Base-by-base conservation (phyloP, 2,888 invertebrate species). In the Heliconius erato region DNA sequence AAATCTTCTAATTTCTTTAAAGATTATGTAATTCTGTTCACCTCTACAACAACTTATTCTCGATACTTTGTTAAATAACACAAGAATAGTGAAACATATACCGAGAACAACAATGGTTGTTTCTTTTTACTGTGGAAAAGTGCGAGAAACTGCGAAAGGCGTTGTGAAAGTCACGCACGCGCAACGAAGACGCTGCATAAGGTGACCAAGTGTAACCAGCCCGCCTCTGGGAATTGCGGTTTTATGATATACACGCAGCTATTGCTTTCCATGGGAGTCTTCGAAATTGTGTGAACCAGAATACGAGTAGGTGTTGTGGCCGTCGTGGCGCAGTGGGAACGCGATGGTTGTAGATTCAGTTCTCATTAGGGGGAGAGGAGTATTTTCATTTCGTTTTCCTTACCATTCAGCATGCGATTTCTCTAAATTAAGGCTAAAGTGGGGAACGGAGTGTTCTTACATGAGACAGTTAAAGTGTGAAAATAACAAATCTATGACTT, bases 131-230 rank as follows among this genome's bases (percentile, higher is more conserved):
- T 88, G 89, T 90, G 90, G 91, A 91, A 92, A 91, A 89, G 87
- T 87, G 87, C 87, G 87, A 91, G 91, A 92, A 91, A 91, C 91
- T 89, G 88, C 88, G 91, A 91, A 91, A 92, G 88, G 91, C 88
- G 88, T 89, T 90, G 91, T 90, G 94, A 94, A 94, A 94, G 94
- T 88, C 86, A 89, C 85, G 89, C 89, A 86, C 84, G 91, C 89
- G 90, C 89, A 86, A 86, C 90, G 90, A 88, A 90, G 86, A 87
- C 85, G 86, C 85, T 84, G 88, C 88, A 90, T 91, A 90, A 90
- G 90, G 90, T 91, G 89, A 83, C 92, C 90, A 91, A 86, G 86
- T 86, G 85, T 85, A 72, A 72, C 72, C 78, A 76, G 81, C 82
- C 82, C 74, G 81, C 82, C 82, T 84, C 86, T 87, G 87, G 84